These are phyloP conservation scores for Drosophila kepulauana DNA, from an alignment of 1,140 invertebrate genomes.

Conservation along the genomic window DNA sequence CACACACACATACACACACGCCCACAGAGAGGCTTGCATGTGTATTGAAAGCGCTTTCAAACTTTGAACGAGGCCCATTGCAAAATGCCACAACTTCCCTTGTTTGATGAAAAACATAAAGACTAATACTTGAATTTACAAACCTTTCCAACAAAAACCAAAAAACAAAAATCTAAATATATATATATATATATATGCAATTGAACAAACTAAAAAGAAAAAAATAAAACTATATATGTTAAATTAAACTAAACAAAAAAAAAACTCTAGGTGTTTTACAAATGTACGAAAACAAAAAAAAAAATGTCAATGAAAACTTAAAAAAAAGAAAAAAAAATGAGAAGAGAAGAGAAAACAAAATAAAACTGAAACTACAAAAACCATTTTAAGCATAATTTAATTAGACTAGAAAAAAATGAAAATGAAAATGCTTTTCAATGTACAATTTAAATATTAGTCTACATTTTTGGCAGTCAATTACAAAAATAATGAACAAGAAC, in stretches of 20 bases:
- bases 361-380: slow-evolving; percentile 40
- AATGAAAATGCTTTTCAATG: slow-evolving; percentile 43
- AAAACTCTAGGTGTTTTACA: slow-evolving; percentile 76
- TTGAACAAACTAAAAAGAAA: slow-evolving; percentile 29
- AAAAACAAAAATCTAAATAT: slow-evolving; percentile 24
- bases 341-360: slow-evolving; percentile 1
- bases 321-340: slow-evolving; percentile 8
- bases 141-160: slow-evolving; percentile 55
- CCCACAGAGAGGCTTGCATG: background rate
- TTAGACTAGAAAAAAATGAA: slow-evolving; percentile 44
- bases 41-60: slow-evolving; percentile 9
- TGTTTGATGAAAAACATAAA: slow-evolving; percentile 80
- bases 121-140: slow-evolving; percentile 80
- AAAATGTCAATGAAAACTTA: slow-evolving; percentile 16
- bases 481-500: background rate
- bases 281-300: slow-evolving; percentile 54
- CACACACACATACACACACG: slow-evolving; percentile 1
- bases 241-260: slow-evolving; percentile 52
- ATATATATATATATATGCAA: slow-evolving; percentile 43
- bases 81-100: slow-evolving; percentile 64
- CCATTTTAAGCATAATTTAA: slow-evolving; percentile 66
- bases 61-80: slow-evolving; percentile 6
- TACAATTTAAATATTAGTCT: slow-evolving; percentile 44
- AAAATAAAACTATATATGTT: slow-evolving; percentile 51
- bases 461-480: slow-evolving; percentile 56